Conservation (phyloP, 1,140 invertebrate species). For the Teleopsis dalmanni region DNA sequence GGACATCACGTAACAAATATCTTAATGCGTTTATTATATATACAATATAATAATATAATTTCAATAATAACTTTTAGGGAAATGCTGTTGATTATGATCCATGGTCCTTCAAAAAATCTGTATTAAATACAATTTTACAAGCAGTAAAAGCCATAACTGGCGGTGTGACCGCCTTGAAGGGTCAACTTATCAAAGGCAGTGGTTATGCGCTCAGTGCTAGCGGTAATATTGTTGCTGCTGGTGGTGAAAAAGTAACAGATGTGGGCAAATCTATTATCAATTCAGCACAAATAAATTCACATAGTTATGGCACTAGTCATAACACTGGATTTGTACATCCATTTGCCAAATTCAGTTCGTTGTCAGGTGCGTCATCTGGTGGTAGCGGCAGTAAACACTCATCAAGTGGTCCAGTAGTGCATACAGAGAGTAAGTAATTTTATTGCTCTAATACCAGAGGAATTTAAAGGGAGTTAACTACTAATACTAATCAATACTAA, state of each 20-base stretch:
- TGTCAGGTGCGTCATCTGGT: constrained; percentile 38
- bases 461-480: too few species aligned
- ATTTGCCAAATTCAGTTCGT: constrained; percentile 34
- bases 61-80: constrained; percentile 27
- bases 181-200: constrained; percentile 74
- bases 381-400: constrained; percentile 28
- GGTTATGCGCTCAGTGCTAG: constrained; percentile 65
- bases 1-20: constrained; percentile 23
- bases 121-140: constrained; percentile 70
- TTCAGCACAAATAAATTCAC: constrained; percentile 57
- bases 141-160: constrained; percentile 78
- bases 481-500: too few species aligned
- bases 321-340: constrained; percentile 25
- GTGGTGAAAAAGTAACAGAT: constrained; percentile 64
- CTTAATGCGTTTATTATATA: neutral
- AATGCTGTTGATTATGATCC: constrained; percentile 54
- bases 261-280: constrained; percentile 68
- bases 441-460: neutral
- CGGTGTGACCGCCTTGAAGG: constrained; percentile 72
- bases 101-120: constrained; percentile 71
- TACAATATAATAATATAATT: neutral
- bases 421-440: constrained; percentile 38
- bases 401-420: constrained; percentile 25
- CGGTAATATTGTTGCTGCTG: constrained; percentile 51
- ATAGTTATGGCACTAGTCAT: constrained; percentile 26